These are phyloP conservation scores for Hemitrygon akajei DNA, from an alignment of 2,797 vertebrate species.

Conservation along the genomic window DNA sequence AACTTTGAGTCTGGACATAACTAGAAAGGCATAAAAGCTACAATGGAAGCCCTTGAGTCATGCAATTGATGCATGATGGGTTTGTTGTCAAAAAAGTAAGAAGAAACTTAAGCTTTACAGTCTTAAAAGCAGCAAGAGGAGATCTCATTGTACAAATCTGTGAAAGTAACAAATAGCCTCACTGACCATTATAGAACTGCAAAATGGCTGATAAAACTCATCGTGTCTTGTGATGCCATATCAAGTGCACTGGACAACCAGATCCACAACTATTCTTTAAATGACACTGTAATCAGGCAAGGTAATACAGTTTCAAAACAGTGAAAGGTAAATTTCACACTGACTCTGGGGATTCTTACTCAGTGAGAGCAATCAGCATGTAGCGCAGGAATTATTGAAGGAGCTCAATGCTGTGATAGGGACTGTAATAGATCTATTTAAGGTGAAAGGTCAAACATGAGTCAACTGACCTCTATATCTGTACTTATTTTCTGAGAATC, in stretches of 20 bases:
- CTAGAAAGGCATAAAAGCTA: background rate
- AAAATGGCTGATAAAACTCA: no score
- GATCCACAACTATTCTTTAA: background rate
- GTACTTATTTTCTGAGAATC: constrained; percentile 12
- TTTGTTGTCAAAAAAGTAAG: background rate
- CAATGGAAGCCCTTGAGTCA: background rate
- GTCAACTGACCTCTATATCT: background rate
- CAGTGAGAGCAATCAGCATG: background rate
- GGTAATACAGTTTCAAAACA: background rate
- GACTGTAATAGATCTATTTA: background rate
- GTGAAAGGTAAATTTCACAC: background rate
- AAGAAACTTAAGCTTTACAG: background rate
- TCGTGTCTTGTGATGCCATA: no score
- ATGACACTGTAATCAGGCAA: background rate
- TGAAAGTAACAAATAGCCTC: background rate
- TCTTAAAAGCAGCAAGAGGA: background rate
- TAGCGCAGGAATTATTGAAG: background rate
- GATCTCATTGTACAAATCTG: background rate
- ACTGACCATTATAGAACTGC: background rate
- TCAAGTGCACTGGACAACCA: background rate
- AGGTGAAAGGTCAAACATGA: background rate
- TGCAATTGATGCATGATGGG: background rate
- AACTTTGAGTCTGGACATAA: background rate
- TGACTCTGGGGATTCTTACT: background rate
- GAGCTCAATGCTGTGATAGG: background rate